These are phyloP conservation scores for Palythoa grandis DNA, from an alignment of 92 coral and sea anemone species.

Conservation along the genomic window DNA sequence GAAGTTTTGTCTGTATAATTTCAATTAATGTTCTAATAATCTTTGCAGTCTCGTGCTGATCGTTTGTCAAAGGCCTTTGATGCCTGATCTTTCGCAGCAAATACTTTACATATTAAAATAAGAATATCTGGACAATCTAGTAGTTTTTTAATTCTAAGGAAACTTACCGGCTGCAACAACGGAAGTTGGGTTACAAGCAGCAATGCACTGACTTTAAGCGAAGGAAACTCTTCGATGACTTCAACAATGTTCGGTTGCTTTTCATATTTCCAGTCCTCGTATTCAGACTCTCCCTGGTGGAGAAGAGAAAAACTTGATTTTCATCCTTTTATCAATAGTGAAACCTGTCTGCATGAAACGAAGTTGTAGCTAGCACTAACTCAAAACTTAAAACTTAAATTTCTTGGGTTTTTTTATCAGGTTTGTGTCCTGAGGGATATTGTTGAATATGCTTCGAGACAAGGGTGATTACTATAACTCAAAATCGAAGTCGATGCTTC, in stretches of 20 bases:
- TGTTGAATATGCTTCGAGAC: not conserved
- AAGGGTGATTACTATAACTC: not conserved
- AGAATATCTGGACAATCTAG: not conserved
- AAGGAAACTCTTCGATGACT: slow-evolving; percentile 83
- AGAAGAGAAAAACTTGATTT: not conserved
- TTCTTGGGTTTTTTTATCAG: not conserved
- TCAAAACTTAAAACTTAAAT: too few species aligned
- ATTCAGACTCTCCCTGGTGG: slow-evolving; percentile 82
- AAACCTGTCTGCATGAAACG: too few species aligned
- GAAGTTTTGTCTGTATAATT: too few species aligned
- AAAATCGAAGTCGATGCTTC: not conserved
- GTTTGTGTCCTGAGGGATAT: not conserved
- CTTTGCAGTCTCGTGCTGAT: too few species aligned
- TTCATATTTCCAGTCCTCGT: slow-evolving; percentile 96
- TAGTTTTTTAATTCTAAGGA: not conserved
- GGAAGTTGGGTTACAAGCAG: slow-evolving; percentile 91
- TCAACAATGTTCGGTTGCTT: slow-evolving; percentile 93
- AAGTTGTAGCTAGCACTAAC: too few species aligned
- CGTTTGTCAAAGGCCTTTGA: too few species aligned
- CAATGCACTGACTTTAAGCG: slow-evolving; percentile 82
- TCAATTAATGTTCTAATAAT: too few species aligned
- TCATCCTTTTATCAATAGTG: not conserved
- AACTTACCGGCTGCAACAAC: slow-evolving; percentile 91
- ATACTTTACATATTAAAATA: not conserved
- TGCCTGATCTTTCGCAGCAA: not conserved